These are phyloP conservation scores for Rhizoglyphus robini DNA, from an alignment of 1,140 invertebrate genomes.

Conservation along the genomic window DNA sequence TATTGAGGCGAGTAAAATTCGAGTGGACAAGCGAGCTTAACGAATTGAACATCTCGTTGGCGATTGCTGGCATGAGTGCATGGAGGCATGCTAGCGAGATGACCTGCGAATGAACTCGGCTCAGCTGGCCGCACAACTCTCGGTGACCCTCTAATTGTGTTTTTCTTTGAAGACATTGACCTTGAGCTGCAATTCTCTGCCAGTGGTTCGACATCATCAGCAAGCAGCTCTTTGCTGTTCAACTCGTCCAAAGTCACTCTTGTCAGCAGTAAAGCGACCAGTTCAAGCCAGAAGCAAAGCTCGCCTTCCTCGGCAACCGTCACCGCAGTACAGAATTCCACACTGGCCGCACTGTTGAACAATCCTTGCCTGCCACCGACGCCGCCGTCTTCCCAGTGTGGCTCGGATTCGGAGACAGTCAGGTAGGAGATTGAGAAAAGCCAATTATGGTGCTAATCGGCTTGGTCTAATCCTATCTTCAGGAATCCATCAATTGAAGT, in stretches of 20 bases:
- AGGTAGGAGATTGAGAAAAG: neutral
- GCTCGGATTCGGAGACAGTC: constrained; percentile 17
- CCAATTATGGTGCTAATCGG: neutral
- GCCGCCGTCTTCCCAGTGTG: constrained; percentile 17
- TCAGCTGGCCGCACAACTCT: neutral
- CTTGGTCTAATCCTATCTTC: neutral
- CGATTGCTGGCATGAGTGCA: neutral
- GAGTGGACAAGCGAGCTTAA: no score
- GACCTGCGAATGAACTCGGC: neutral
- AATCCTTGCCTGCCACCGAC: constrained; percentile 19
- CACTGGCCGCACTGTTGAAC: constrained; percentile 17
- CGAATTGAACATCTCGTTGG: no score
- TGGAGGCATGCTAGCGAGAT: no score
- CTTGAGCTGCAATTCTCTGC: constrained; percentile 15
- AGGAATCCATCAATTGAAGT: constrained; percentile 11
- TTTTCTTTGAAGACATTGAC: constrained; percentile 10
- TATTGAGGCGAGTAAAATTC: no score
- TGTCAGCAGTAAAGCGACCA: neutral
- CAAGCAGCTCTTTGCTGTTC: neutral
- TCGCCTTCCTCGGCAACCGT: neutral
- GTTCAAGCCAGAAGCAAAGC: neutral
- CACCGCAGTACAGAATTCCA: constrained; percentile 10
- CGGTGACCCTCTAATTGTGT: neutral
- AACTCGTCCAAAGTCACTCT: neutral
- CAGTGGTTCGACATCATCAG: neutral